Base-by-base conservation (phyloP, 1,140 invertebrate species). In the Atta colombica region DNA sequence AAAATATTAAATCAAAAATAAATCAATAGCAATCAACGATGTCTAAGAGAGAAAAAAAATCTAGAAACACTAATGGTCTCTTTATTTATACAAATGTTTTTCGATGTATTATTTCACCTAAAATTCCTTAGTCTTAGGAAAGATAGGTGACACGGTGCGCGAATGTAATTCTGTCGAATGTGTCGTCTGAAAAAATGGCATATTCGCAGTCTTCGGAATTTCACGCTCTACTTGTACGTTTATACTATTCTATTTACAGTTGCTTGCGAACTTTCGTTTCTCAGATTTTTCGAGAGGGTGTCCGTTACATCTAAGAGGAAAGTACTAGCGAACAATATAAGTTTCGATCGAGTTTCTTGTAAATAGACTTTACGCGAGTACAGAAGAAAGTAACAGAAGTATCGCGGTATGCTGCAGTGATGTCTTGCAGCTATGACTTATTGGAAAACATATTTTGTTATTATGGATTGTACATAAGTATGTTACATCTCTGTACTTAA, bases 211-310 rank as follows among this genome's bases (percentile, higher is more conserved):
- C 89, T 89, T 89, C 85, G 61, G 45, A 53, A 87, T 87, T 90
- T 89, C 89, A 90, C 66, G 89, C 89, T 90, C 89, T 78, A 89
- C 78, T 89, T 89, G n/a, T 18, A 35, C 21, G n/a, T 66, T 61
- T 77, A 39, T 39, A 55, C 80, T 77, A 77, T 88, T 58, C 74
- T 71, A 66, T 66, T 35, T 31, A 5, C 25, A 69, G 77, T 84
- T 55, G 80, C 71, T 77, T 28, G 81, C 39, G 16, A 82, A 89
- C 89, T 90, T 89, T 90, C 88, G 85, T 89, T 88, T 88, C 87
- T 63, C 14, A 8, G 18, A 35, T 82, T 78, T 78, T 78, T 78
- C 53, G 85, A 68, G 55, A 82, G 35, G 78, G 68, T 80, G 49
- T 39, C 18, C 45, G 68, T 16, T 31, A 18, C n/a, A 10, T 49